A percentile compares a stretch with the other conserved stretches of the same genome.
Conservation (phyloP, 2,888 invertebrate species). For the Plagodis dolabraria region DNA sequence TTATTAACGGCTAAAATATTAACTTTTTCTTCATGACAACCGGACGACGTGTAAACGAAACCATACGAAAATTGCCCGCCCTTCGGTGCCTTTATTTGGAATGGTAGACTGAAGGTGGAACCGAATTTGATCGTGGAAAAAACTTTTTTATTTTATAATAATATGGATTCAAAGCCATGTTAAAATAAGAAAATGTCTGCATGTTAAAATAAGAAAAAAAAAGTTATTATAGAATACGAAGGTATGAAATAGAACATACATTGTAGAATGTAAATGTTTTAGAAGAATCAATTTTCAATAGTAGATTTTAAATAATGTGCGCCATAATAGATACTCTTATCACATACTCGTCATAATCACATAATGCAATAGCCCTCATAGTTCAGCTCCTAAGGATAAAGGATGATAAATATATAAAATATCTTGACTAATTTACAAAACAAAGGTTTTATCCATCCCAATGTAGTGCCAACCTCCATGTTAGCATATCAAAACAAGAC, state of each 20-base stretch:
- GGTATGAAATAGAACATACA: too few species aligned
- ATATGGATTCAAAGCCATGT: too few species aligned
- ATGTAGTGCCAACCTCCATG: conserved; percentile 53
- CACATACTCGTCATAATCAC: neutral
- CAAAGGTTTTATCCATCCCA: conserved; percentile 39
- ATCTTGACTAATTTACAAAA: neutral
- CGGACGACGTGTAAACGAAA: conserved; percentile 60
- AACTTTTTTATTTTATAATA: neutral
- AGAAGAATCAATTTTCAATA: too few species aligned
- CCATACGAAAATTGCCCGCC: conserved; percentile 54
- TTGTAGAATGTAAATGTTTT: too few species aligned
- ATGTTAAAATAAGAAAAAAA: too few species aligned
- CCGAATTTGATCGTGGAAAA: conserved; percentile 8
- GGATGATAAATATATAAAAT: too few species aligned
- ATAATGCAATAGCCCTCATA: neutral
- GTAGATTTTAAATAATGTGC: neutral
- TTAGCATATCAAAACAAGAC: conserved; percentile 75
- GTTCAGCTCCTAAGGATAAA: too few species aligned
- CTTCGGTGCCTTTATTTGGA: conserved; percentile 48
- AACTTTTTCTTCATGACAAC: conserved; percentile 54
- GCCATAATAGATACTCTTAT: neutral
- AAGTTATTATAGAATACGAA: too few species aligned
- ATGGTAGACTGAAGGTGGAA: conserved; percentile 36
- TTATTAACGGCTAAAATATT: conserved; percentile 66
- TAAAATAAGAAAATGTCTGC: too few species aligned